These are phyloP conservation scores for Exaiptasia diaphana DNA, from an alignment of 64 coral and sea anemone species.

Conservation along the genomic window DNA sequence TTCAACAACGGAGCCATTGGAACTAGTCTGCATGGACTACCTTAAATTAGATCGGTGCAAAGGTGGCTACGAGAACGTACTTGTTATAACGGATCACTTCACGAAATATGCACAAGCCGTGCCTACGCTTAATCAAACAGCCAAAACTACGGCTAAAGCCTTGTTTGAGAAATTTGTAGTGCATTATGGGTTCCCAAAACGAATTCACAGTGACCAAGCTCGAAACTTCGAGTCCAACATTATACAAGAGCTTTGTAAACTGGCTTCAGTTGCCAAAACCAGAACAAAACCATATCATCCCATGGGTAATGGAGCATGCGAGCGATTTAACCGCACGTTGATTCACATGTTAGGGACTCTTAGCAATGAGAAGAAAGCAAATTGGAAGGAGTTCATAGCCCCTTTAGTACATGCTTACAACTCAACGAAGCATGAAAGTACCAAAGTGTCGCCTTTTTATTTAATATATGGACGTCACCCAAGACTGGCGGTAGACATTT, in stretches of 20 bases:
- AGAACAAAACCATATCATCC: slow-evolving; percentile 27
- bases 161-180: neutral
- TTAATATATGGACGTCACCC: neutral
- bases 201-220: neutral
- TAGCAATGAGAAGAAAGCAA: slow-evolving; percentile 9
- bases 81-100: slow-evolving; percentile 15
- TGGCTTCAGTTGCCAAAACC: neutral
- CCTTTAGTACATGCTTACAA: slow-evolving; percentile 15
- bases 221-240: neutral
- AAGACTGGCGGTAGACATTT: neutral
- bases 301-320: neutral
- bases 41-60: neutral
- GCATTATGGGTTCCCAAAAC: neutral
- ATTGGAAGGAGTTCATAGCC: slow-evolving; percentile 12
- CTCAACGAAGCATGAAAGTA: neutral
- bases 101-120: slow-evolving; percentile 5
- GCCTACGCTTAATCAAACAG: neutral
- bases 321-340: slow-evolving; percentile 32
- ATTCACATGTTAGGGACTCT: slow-evolving; percentile 29
- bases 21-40: neutral
- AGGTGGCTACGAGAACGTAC: slow-evolving; percentile 4
- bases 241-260: neutral
- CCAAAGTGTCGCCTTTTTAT: slow-evolving; percentile 16
- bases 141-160: neutral
- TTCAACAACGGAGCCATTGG: neutral